Evolutionary conservation across 2,113 vertebrate species (phyloP), one percentile per base, ranked within the genome.

Genomic region (Thunnus thynnus): DNA sequence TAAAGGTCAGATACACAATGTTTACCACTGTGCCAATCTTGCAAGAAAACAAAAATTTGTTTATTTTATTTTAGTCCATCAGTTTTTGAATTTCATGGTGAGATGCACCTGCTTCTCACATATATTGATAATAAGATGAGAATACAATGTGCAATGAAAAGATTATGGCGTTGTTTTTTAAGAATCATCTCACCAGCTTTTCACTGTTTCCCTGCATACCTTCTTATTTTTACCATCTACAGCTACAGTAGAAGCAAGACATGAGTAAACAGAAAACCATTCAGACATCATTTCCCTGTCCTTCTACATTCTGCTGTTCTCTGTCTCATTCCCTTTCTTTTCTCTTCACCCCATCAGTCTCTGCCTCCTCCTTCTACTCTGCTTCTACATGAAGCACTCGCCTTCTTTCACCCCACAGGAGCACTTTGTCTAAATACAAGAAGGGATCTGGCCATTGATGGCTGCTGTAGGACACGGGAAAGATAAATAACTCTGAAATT

Each of bases 1-100:
- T 58, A 70, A 74, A 75, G 67, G 75, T 61, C 69, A 74, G 56
- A 68, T 30, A 62, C 16, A 71, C 73, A 76, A 25, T 70, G 71
- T 87, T 71, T 87, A 41, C 68, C 80, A 68, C 51, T 57, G 72
- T 60, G 75, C 71, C 54, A 65, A 17, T 55, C 62, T 66, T 78
- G 72, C 16, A 61, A 1, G 1, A 65, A 52, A 73, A 74, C 18
- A 61, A 76, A 85, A 67, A 69, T 9, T 57, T 17, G 76, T 85
- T 85, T 85, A 56, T 76, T 66, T 73, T 48, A 57, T 67, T 48
- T n/a, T 67, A 75, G 64, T 76, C 61, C 80, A 70, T 79, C 50
- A n/a, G 18, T 58, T 85, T 87, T 84, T 72, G 62, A 73, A 84
- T 93, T 87, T 93, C 82, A 86, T 87, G 86, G 54, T 70, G 55